Evolutionary conservation across 1,140 invertebrate species (phyloP).

Genomic region (Cecropterus lyciades): DNA sequence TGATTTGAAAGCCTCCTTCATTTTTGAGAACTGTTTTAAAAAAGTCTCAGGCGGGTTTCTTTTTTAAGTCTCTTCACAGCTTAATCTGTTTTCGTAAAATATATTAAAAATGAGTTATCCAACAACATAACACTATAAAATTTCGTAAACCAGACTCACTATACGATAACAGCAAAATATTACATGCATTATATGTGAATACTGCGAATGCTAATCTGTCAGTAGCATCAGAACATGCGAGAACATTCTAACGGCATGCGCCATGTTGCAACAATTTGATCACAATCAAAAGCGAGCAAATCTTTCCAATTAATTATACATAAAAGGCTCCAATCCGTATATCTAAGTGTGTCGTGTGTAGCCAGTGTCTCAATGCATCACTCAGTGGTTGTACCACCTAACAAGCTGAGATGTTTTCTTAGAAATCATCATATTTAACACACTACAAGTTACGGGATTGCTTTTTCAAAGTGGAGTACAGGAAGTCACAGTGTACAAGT

Average conservation of each 20-base stretch:
- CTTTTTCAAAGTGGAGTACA: too few relatives aligned
- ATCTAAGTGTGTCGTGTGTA: conserved; percentile 25
- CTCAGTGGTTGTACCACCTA: not conserved
- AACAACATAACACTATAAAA: too few relatives aligned
- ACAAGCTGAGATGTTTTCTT: not conserved
- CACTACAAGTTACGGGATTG: too few relatives aligned
- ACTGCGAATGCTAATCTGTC: conserved; percentile 25
- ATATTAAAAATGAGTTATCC: too few relatives aligned
- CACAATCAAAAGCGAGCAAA: conserved; percentile 36
- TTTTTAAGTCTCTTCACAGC: too few relatives aligned
- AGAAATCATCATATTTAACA: not conserved
- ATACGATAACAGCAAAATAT: not conserved
- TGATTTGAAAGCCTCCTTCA: too few relatives aligned
- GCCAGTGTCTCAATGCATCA: conserved; percentile 5
- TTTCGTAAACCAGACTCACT: too few relatives aligned
- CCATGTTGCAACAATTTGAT: conserved; percentile 30
- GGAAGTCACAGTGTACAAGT: too few relatives aligned
- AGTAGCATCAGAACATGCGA: conserved; percentile 29
- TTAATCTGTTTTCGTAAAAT: too few relatives aligned
- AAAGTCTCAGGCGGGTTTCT: too few relatives aligned
- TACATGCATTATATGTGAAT: not conserved
- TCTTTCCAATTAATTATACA: conserved; percentile 36
- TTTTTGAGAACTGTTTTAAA: too few relatives aligned
- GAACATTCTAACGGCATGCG: conserved; percentile 27
- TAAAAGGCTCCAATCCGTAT: conserved; percentile 24